Evolutionary conservation across 2,113 vertebrate species (phyloP).

Genomic region (Nycticryphes semicollaris): DNA sequence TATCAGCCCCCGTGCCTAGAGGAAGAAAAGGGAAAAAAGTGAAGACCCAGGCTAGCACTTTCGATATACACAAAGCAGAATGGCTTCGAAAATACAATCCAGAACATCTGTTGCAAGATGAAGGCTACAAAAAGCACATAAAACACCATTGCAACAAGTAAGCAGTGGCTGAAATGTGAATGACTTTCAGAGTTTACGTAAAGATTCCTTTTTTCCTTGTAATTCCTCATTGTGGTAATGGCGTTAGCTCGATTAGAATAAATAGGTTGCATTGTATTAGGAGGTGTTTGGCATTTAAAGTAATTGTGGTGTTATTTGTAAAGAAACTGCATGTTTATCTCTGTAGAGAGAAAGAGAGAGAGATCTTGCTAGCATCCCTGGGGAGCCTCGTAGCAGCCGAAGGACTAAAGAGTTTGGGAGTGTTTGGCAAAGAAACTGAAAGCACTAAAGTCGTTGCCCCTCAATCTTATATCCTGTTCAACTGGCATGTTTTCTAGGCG

Average conservation of each 20-base stretch:
- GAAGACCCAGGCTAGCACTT: slow-evolving; percentile 93
- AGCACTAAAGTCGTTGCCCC: background rate
- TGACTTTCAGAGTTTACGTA: background rate
- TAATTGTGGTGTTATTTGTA: background rate
- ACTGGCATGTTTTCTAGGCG: background rate
- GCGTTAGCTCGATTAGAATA: background rate
- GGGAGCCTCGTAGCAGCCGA: background rate
- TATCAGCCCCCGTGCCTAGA: slow-evolving; percentile 95
- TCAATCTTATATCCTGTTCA: background rate
- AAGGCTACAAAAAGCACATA: slow-evolving; percentile 98
- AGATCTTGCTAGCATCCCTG: background rate
- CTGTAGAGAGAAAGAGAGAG: background rate
- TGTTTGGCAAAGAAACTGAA: background rate
- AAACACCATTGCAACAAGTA: slow-evolving; percentile 99
- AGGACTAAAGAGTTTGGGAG: background rate
- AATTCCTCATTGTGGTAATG: background rate
- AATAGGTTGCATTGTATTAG: background rate
- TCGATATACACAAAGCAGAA: slow-evolving; percentile 98
- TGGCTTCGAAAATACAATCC: slow-evolving; percentile 98
- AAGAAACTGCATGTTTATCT: background rate
- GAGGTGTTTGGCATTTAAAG: background rate
- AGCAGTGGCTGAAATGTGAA: slow-evolving; percentile 33
- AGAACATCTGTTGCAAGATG: slow-evolving; percentile 95
- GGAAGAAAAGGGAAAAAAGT: slow-evolving; percentile 98
- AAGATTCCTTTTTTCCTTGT: background rate